Evolutionary conservation across 2,888 invertebrate genomes (phyloP), one percentile per base, ranked within the genome.

Genomic region (Deilephila porcellus): DNA sequence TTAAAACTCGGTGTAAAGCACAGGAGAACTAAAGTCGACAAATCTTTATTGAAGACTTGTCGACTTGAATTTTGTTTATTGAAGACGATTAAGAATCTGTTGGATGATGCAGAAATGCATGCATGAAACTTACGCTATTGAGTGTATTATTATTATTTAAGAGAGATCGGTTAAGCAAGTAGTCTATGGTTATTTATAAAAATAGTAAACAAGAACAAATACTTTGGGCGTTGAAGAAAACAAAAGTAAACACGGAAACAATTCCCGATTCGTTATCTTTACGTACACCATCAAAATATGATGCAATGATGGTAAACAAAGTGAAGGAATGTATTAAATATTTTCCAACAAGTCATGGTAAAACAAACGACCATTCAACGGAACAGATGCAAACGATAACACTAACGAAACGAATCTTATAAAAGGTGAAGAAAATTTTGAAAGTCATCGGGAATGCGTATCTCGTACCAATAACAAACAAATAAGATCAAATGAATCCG

Each of bases 401-500:
- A 34, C 78, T 76, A 79, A 75, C 78, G 78, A 82, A 73, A 79
- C 79, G 76, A 81, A 76, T 77, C 77, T 76, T 76, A 71, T 79
- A 77, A 78, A 79, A 80, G 75, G 78, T 76, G 77, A 64, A 52
- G 72, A 77, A 74, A 75, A 70, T 77, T 77, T 78, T 76, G 79
- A 82, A 79, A 79, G 74, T 77, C 78, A 81, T 79, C 81, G 79
- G 77, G 80, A 83, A 85, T 81, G 79, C 81, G 83, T 82, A 83
- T 85, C 82, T 82, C 78, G 78, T 78, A 74, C 72, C 75, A 79
- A 81, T 74, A 82, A 84, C 78, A 82, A 84, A 85, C 77, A 79
- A 74, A 76, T 78, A 77, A 84, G 86, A 88, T 86, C 80, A 78
- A 77, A 64, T 78, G 80, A 80, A 82, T 79, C 77, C 79, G 83